phyloP scores from a whole-genome alignment of 2,797 vertebrate species.

The Psittacula echo region DNA sequence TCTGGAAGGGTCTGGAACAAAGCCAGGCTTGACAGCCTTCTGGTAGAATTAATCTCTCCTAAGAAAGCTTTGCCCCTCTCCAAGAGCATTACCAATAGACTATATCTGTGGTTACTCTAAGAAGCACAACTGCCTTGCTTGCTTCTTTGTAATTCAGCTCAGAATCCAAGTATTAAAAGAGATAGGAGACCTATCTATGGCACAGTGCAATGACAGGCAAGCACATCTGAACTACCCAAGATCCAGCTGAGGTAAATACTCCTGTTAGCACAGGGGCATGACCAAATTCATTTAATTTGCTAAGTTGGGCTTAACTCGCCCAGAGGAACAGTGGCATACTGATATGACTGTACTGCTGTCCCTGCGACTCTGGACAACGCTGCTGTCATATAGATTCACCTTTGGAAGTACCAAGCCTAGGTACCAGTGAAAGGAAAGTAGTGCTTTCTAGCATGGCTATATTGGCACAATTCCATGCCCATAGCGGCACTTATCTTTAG shows the following conservation, averaged over 20 bases:
- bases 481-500: neutral
- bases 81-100: neutral
- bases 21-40: neutral
- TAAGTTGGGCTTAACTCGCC: neutral
- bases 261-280: neutral
- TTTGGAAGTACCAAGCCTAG: neutral
- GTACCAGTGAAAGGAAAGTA: neutral
- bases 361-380: neutral
- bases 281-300: neutral
- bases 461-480: neutral
- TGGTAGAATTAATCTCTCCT: neutral
- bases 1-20: constrained; percentile 6
- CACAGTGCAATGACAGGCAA: neutral
- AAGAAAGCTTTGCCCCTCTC: neutral
- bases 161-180: neutral
- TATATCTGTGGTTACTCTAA: neutral
- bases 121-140: neutral
- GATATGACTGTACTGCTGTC: neutral
- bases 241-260: neutral
- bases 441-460: neutral
- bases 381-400: accelerated
- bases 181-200: neutral
- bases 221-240: neutral
- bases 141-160: neutral
- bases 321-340: neutral